Percentiles rank a stretch among this genome's conserved stretches.
Conservation (phyloP, 2,113 vertebrate genomes). For the Terrapene triunguis region DNA sequence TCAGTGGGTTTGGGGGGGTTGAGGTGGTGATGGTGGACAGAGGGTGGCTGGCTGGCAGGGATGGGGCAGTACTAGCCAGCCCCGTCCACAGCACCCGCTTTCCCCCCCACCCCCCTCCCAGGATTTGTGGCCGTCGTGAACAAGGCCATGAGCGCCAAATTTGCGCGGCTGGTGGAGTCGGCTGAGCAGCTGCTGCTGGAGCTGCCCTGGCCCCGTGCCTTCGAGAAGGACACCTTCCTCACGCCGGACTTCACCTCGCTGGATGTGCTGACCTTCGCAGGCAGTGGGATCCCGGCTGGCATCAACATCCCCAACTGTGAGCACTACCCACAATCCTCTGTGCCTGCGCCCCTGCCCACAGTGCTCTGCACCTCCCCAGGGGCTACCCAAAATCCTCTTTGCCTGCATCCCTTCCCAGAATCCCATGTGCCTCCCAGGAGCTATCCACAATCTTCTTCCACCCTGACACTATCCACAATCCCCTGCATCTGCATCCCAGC, state of each 20-base stretch:
- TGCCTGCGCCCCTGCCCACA: too few relatives aligned
- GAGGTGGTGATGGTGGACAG: neutral
- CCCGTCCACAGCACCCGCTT: neutral
- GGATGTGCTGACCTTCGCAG: slow-evolving; percentile 92
- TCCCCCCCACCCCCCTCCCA: slow-evolving; percentile 22
- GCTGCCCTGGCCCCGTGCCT: slow-evolving; percentile 90
- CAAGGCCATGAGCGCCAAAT: slow-evolving; percentile 93
- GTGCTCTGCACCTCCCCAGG: neutral
- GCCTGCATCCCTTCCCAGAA: neutral
- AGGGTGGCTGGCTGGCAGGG: neutral
- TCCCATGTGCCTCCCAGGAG: neutral
- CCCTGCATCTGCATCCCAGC: neutral
- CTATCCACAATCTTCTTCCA: neutral
- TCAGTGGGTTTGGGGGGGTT: too few relatives aligned
- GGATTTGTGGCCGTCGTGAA: slow-evolving; percentile 94
- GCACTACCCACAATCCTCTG: neutral
- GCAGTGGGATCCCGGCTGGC: slow-evolving; percentile 92
- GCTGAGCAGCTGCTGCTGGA: slow-evolving; percentile 88
- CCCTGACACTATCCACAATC: neutral
- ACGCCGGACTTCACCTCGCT: slow-evolving; percentile 93
- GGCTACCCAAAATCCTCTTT: neutral
- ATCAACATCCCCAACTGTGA: slow-evolving; percentile 96
- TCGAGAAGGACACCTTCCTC: slow-evolving; percentile 92
- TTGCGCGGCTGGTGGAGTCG: slow-evolving; percentile 86
- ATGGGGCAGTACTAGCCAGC: neutral